Conservation (phyloP, 2,113 vertebrate genomes). For the Euleptes europaea region DNA sequence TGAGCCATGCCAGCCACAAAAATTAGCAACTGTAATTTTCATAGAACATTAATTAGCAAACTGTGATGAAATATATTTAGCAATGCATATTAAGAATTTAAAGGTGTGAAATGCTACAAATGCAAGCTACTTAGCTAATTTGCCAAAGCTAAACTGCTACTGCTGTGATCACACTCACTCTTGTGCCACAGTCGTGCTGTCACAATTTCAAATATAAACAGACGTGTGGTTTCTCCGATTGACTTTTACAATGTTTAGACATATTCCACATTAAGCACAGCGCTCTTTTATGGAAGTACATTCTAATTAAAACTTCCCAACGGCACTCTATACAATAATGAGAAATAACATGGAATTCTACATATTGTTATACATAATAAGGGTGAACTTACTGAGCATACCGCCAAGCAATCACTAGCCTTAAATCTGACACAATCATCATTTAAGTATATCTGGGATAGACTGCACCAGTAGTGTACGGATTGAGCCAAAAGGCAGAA, state of each 20-base stretch:
- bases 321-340: slow-evolving; percentile 17
- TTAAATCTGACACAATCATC: background rate
- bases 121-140: slow-evolving; percentile 65
- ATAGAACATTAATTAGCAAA: slow-evolving; percentile 70
- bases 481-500: slow-evolving; percentile 5
- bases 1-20: slow-evolving; percentile 60
- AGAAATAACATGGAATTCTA: slow-evolving; percentile 39
- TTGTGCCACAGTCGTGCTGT: slow-evolving; percentile 46
- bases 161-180: slow-evolving; percentile 44
- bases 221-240: slow-evolving; percentile 32
- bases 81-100: slow-evolving; percentile 68
- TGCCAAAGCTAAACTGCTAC: slow-evolving; percentile 64
- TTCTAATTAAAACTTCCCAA: slow-evolving; percentile 49
- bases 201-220: slow-evolving; percentile 51
- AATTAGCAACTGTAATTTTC: slow-evolving; percentile 66
- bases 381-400: background rate
- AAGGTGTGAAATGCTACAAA: slow-evolving; percentile 68
- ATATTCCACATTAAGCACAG: slow-evolving; percentile 28
- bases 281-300: slow-evolving; percentile 32
- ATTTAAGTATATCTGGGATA: background rate
- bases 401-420: background rate
- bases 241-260: slow-evolving; percentile 37
- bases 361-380: slow-evolving; percentile 22
- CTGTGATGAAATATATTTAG: slow-evolving; percentile 70
- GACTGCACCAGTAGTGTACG: background rate